These are phyloP conservation scores for Panagrolaimus sp. DNA, from an alignment of 1,140 invertebrate species.

Conservation along the genomic window DNA sequence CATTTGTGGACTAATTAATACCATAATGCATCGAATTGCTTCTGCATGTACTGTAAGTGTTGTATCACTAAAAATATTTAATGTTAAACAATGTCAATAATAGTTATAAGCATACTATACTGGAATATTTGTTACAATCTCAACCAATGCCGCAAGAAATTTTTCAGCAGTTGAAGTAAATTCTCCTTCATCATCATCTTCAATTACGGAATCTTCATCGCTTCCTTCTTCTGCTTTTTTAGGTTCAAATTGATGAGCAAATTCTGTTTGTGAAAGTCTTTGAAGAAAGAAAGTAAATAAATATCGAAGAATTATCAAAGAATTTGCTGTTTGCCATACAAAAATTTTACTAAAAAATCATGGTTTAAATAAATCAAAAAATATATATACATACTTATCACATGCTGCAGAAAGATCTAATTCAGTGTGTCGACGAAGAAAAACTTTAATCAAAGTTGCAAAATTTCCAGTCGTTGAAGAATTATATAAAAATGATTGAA, in stretches of 20 bases:
- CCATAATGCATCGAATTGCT: conserved; percentile 55
- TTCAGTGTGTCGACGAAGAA: conserved; percentile 72
- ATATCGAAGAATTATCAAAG: conserved; percentile 80
- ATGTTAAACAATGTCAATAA: neutral
- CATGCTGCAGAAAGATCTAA: conserved; percentile 75
- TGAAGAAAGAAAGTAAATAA: conserved; percentile 80
- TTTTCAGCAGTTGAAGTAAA: conserved; percentile 37
- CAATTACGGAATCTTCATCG: conserved; percentile 19
- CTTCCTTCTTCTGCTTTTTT: conserved; percentile 13
- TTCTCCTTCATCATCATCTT: conserved; percentile 27
- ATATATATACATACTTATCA: conserved; percentile 69
- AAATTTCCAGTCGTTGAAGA: conserved; percentile 81
- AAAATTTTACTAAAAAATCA: conserved; percentile 74
- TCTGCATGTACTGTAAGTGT: conserved; percentile 74
- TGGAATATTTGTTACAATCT: conserved; percentile 73
- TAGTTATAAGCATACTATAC: conserved; percentile 66
- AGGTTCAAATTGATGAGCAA: conserved; percentile 44
- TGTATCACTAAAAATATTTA: conserved; percentile 68
- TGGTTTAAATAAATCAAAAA: neutral
- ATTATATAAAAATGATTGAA: conserved; percentile 72
- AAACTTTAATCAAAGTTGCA: conserved; percentile 75
- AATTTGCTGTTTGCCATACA: conserved; percentile 89
- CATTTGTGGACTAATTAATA: conserved; percentile 67
- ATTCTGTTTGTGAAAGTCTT: conserved; percentile 64
- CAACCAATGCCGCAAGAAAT: conserved; percentile 68